Evolutionary conservation across 2,888 invertebrate species (phyloP).

Genomic region (Sminthurides aquaticus): DNA sequence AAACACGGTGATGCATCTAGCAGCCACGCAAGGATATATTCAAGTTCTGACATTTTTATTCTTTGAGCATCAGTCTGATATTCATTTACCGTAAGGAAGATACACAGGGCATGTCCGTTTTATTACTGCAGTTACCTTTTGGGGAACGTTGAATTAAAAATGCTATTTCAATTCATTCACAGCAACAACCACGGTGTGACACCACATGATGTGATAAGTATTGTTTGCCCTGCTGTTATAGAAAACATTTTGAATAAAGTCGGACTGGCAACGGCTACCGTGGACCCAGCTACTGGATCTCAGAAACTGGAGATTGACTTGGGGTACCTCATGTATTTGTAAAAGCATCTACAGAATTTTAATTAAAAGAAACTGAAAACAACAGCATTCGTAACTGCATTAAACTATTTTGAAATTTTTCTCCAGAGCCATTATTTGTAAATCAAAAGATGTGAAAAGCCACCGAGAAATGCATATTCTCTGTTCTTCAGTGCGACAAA

Average conservation of each 20-base stretch:
- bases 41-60: constrained; percentile 2
- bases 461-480: neutral
- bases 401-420: neutral
- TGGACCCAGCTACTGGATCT: neutral
- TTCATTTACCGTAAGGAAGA: neutral
- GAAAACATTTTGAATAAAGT: neutral
- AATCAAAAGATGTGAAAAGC: neutral
- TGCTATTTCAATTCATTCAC: no score
- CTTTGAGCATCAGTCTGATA: neutral
- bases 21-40: constrained; percentile 9
- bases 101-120: no score
- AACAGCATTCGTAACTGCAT: no score
- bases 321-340: no score
- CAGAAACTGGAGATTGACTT: neutral
- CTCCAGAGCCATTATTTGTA: neutral
- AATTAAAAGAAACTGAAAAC: no score
- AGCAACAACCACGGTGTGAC: neutral
- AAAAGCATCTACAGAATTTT: no score
- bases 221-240: neutral
- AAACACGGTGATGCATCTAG: constrained; percentile 9
- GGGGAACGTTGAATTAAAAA: no score
- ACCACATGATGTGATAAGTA: neutral
- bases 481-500: neutral
- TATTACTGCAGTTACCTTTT: no score
- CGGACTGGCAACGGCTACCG: neutral